Base-by-base conservation (phyloP, 2,888 invertebrate genomes). In the Lasioglossum calceatum region DNA sequence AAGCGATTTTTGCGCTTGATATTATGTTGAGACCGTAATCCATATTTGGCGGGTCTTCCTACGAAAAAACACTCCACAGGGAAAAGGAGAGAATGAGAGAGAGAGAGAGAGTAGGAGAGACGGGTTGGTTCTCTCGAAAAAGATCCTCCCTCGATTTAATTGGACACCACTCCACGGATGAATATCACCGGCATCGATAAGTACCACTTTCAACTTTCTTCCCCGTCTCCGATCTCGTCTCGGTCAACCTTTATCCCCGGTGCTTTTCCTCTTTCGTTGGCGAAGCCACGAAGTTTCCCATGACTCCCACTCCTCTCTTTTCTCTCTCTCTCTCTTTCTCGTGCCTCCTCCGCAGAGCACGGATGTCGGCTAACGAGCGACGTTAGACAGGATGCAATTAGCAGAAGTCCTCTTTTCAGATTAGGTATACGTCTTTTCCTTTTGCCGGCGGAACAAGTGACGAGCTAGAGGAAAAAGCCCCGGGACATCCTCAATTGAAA, bases 381-480 rank as follows among this genome's bases (percentile, higher is more conserved):
- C 91, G 88, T 92, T 91, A 92, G 92, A 92, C 92, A 91, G 92
- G 92, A 92, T 92, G 92, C 92, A 92, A 92, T 92, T 92, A 92
- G 92, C 89, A 90, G 79, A 92, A 89, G 88, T 91, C 91, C 88
- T 91, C 90, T 87, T 90, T 84, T 82, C 92, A 92, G 87, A 82
- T 79, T 86, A 85, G 85, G 82, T 90, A 88, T 85, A 85, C 81
- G 90, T 88, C 86, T 88, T 87, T 87, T 84, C 84, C 84, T 92
- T 86, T 85, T 82, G 84, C 73, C 78, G 73, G 75, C 44, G 81
- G 82, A 85, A 82, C 80, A 72, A 78, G 82, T 74, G 81, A 84
- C 82, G 87, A 72, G 67, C 67, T 27, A 44, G 74, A 74, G 86
- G 90, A 83, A 85, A 87, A 88, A 91, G 83, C 81, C 74, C 81